Evolutionary conservation across 2,888 invertebrate genomes (phyloP).

Genomic region (Tenthredo scrophulariae): DNA sequence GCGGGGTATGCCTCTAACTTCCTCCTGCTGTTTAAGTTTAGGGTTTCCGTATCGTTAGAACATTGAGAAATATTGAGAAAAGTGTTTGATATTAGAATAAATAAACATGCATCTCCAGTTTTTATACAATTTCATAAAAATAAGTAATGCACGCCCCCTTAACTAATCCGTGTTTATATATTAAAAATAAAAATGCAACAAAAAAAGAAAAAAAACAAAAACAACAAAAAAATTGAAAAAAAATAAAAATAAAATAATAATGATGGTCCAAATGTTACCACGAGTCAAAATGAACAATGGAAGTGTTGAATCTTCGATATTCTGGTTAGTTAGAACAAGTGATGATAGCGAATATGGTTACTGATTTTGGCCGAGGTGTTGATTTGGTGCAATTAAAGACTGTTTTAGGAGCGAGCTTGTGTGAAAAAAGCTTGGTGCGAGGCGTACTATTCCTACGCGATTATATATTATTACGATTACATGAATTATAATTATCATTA

Average conservation of each 20-base stretch:
- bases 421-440: conserved; percentile 38
- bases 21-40: conserved; percentile 29
- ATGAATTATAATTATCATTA: conserved; percentile 46
- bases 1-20: conserved; percentile 13
- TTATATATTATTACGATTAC: conserved; percentile 39
- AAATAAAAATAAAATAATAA: conserved; percentile 4
- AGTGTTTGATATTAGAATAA: conserved; percentile 48
- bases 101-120: conserved; percentile 50
- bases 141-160: conserved; percentile 33
- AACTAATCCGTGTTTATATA: conserved; percentile 52
- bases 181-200: conserved; percentile 39
- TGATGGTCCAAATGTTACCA: conserved; percentile 47
- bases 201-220: conserved; percentile 13
- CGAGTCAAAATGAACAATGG: conserved; percentile 43
- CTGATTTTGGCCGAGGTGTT: conserved; percentile 53
- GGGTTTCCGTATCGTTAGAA: conserved; percentile 13
- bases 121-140: conserved; percentile 47
- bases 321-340: conserved; percentile 20
- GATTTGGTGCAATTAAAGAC: conserved; percentile 69
- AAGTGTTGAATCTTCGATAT: conserved; percentile 28
- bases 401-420: conserved; percentile 61
- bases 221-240: conserved; percentile 8
- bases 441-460: conserved; percentile 41
- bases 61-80: conserved; percentile 13
- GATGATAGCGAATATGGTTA: conserved; percentile 31